These are phyloP conservation scores for Tolmerus cingulatus DNA, from an alignment of 2,888 invertebrate genomes.

Conservation along the genomic window DNA sequence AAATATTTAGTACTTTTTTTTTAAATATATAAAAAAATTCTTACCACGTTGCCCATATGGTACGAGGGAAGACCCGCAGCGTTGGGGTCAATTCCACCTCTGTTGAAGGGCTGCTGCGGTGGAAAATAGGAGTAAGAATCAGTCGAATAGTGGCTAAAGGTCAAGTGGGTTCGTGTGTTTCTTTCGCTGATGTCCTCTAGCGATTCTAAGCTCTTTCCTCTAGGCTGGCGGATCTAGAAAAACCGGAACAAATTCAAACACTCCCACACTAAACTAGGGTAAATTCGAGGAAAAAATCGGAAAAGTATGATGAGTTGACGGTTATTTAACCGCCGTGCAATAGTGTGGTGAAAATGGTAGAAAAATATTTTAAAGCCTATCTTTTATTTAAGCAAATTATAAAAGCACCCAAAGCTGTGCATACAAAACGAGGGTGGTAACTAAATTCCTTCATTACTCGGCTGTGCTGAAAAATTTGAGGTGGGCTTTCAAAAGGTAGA, in stretches of 20 bases:
- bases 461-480: background rate
- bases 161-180: slow-evolving; percentile 64
- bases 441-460: background rate
- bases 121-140: slow-evolving; percentile 62
- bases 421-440: too few relatives aligned
- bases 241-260: background rate
- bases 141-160: slow-evolving; percentile 63
- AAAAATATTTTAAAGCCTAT: background rate
- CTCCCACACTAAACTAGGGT: background rate
- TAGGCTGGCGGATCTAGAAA: slow-evolving; percentile 76
- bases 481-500: background rate
- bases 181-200: slow-evolving; percentile 80
- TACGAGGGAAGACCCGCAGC: slow-evolving; percentile 53
- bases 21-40: background rate
- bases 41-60: slow-evolving; percentile 58
- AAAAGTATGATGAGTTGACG: background rate
- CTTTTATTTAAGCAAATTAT: background rate
- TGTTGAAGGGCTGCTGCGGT: slow-evolving; percentile 52
- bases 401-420: background rate
- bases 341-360: background rate
- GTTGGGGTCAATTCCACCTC: slow-evolving; percentile 46
- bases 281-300: background rate
- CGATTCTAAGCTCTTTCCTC: slow-evolving; percentile 86
- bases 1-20: too few relatives aligned
- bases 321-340: background rate